These are phyloP conservation scores for Popillia japonica DNA, from an alignment of 1,140 invertebrate genomes.

Conservation along the genomic window DNA sequence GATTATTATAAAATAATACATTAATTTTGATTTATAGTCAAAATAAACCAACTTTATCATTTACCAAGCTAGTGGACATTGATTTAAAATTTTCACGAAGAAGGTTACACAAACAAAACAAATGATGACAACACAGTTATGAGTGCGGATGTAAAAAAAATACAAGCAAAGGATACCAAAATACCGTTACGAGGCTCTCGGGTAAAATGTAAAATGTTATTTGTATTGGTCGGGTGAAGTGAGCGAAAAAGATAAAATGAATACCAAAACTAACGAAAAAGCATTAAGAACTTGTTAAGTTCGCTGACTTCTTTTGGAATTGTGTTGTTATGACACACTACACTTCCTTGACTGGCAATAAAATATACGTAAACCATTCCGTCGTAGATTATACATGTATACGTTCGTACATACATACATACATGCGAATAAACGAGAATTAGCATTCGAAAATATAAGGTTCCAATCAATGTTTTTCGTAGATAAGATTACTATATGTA, in stretches of 20 bases:
- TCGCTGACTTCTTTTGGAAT: constrained; percentile 23
- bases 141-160: neutral
- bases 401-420: neutral
- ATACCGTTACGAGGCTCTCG: constrained; percentile 17
- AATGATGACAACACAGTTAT: neutral
- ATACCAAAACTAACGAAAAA: neutral
- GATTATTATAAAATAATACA: neutral
- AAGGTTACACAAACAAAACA: neutral
- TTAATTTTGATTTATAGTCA: neutral
- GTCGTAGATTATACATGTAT: neutral
- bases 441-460: neutral
- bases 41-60: too few relatives aligned
- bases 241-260: neutral
- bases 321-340: constrained; percentile 1
- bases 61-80: neutral
- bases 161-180: constrained; percentile 14
- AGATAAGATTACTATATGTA: constrained; percentile 28
- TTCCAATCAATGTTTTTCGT: constrained; percentile 6
- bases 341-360: constrained; percentile 18
- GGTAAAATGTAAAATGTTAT: constrained; percentile 15
- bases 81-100: neutral
- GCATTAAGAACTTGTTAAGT: neutral
- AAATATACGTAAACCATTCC: neutral
- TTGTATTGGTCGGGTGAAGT: neutral
- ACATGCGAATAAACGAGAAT: neutral